Evolutionary conservation across 2,888 invertebrate species (phyloP).

Genomic region (Mylabris sibirica): DNA sequence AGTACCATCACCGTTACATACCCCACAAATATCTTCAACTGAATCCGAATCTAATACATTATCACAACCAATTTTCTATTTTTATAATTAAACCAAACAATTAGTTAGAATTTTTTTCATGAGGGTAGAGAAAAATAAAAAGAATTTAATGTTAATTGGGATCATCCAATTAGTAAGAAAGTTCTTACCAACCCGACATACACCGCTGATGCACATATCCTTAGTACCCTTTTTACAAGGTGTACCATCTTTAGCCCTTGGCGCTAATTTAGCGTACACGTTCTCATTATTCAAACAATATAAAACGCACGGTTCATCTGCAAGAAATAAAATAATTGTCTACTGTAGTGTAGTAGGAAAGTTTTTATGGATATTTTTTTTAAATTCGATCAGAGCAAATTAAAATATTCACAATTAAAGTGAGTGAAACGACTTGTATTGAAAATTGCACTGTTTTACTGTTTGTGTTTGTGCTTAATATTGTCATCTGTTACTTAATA

Average conservation of each 20-base stretch:
- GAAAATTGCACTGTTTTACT: too few species aligned
- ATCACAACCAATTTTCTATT: constrained; percentile 72
- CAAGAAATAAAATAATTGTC: constrained; percentile 17
- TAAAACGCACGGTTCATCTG: constrained; percentile 67
- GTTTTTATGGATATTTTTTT: neutral
- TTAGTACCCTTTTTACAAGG: constrained; percentile 68
- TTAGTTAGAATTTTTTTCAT: neutral
- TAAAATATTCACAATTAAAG: neutral
- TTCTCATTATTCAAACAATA: constrained; percentile 69
- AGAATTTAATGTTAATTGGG: neutral
- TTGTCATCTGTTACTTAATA: too few species aligned
- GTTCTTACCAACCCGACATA: constrained; percentile 65
- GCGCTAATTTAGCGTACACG: constrained; percentile 67
- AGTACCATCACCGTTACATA: constrained; percentile 74
- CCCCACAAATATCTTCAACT: constrained; percentile 72
- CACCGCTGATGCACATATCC: constrained; percentile 71
- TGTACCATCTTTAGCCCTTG: constrained; percentile 70
- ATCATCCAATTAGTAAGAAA: constrained; percentile 8
- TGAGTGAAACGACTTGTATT: too few species aligned
- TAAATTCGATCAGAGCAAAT: neutral
- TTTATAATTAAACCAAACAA: constrained; percentile 29
- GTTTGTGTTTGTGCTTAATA: too few species aligned
- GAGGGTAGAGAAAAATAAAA: neutral
- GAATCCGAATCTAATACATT: constrained; percentile 70
- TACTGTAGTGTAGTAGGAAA: neutral